Evolutionary conservation across 2,888 invertebrate species (phyloP), one percentile per base, ranked within the genome.

Genomic region (Agrilus mali): DNA sequence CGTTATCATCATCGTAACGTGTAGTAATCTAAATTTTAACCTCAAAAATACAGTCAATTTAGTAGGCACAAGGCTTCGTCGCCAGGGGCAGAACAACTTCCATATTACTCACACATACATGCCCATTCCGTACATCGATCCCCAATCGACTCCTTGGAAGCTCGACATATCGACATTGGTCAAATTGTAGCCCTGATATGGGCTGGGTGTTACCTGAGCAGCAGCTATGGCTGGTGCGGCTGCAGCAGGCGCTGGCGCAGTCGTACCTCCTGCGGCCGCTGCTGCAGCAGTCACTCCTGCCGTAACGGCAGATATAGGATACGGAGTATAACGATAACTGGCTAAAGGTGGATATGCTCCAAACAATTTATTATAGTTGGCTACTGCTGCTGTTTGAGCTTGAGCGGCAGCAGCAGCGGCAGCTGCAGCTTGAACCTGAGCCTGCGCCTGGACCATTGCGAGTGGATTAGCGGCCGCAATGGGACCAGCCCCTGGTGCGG

Each of bases 111-210:
- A 85, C 65, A 88, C 87, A 74, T 89, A 89, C 88, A 89, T 88
- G 65, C 88, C 88, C 72, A 89, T 86, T 60, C 88, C 87, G 68
- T 90, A 90, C 85, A 89, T 85, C 58, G 85, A 82, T 59, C 82
- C 80, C 89, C 89, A 89, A 69, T 89, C 89, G 55, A 90, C 86
- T 47, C 86, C 85, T 67, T 89, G 89, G 78, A 89, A 89, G 63
- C 86, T 86, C 48, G 86, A 83, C 89, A 89, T 89, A 70, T 89
- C 89, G 49, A 89, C 86, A 64, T 88, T 88, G 61, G 88, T 82
- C 53, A 89, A 77, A 54, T 84, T 84, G 70, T 88, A 88, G 38
- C 80, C 80, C 58, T 80, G 81, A 63, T 81, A 81, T 43, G 79
- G 77, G 57, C 81, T 82, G 31, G 80, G 74, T 22, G 80, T 78